These are phyloP conservation scores for Heterocephalus glaber DNA, from an alignment of 2,113 vertebrate genomes.

Conservation along the genomic window DNA sequence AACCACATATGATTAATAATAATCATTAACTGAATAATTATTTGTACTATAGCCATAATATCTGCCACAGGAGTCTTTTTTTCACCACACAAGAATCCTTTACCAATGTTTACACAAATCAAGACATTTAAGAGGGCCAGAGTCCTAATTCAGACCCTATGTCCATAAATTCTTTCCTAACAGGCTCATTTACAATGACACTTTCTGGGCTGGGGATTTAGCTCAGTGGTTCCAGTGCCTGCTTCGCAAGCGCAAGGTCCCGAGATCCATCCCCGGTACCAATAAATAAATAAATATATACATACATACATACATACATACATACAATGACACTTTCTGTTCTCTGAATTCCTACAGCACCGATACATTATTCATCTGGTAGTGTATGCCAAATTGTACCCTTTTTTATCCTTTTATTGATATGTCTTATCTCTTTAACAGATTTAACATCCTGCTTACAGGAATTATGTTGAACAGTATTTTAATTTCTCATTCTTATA, in stretches of 20 bases:
- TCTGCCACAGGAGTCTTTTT: neutral
- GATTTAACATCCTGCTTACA: neutral
- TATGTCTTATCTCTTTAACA: constrained; percentile 17
- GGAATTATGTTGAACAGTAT: neutral
- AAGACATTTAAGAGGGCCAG: constrained; percentile 23
- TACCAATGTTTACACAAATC: constrained; percentile 35
- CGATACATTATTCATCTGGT: neutral
- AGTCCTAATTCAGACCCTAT: neutral
- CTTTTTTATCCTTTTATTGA: constrained; percentile 46
- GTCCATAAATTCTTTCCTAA: neutral
- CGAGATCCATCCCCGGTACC: too few relatives aligned
- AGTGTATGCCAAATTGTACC: neutral
- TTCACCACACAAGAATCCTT: neutral
- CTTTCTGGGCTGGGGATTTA: too few relatives aligned
- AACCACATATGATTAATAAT: constrained; percentile 51
- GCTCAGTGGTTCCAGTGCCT: too few relatives aligned
- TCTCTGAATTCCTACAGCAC: constrained; percentile 7
- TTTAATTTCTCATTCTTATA: constrained; percentile 15
- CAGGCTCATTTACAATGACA: neutral
- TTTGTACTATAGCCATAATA: constrained; percentile 11
- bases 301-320: too few relatives aligned
- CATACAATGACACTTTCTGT: neutral
- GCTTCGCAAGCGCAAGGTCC: too few relatives aligned
- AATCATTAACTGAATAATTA: constrained; percentile 35
- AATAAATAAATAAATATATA: too few relatives aligned